Percentiles rank a stretch among this genome's conserved stretches.
phyloP scores from a whole-genome alignment of 2,797 vertebrate species.

The Poecilia wingei region DNA sequence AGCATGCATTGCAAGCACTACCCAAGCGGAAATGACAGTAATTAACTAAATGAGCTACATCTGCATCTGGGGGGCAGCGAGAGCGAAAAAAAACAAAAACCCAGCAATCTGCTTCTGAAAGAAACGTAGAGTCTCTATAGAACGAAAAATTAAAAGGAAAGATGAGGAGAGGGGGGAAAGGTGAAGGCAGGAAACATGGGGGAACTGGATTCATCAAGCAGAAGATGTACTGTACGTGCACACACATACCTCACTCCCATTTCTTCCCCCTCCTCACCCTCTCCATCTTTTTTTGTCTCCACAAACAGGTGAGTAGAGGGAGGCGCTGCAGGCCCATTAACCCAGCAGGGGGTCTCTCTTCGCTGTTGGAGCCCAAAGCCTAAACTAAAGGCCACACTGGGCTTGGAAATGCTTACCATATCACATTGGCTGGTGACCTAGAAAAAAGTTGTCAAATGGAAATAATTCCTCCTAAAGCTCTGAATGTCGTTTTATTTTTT shows the following conservation, averaged over 20 bases:
- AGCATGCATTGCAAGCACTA: conserved; percentile 49
- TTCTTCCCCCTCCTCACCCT: not conserved
- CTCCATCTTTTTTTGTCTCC: conserved; percentile 1
- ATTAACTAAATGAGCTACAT: conserved; percentile 72
- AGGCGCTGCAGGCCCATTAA: not conserved
- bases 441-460: conserved; percentile 37
- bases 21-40: conserved; percentile 72
- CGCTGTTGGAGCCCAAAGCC: not conserved
- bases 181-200: conserved; percentile 1
- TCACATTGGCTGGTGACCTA: conserved; percentile 34
- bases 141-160: not conserved
- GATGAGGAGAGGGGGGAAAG: not conserved
- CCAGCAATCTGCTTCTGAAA: conserved; percentile 9
- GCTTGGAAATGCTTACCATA: conserved; percentile 21
- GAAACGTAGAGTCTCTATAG: conserved; percentile 5
- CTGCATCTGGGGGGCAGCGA: conserved; percentile 54
- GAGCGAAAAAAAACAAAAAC: conserved; percentile 4
- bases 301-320: conserved; percentile 6
- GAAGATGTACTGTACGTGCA: conserved; percentile 6
- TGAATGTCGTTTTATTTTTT: not conserved
- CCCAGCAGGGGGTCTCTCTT: conserved; percentile 8
- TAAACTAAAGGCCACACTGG: conserved; percentile 5
- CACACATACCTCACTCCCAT: not conserved
- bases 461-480: conserved; percentile 24
- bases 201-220: conserved; percentile 1